Evolutionary conservation across 2,113 vertebrate species (phyloP).

Genomic region (Chrysochloris asiatica): DNA sequence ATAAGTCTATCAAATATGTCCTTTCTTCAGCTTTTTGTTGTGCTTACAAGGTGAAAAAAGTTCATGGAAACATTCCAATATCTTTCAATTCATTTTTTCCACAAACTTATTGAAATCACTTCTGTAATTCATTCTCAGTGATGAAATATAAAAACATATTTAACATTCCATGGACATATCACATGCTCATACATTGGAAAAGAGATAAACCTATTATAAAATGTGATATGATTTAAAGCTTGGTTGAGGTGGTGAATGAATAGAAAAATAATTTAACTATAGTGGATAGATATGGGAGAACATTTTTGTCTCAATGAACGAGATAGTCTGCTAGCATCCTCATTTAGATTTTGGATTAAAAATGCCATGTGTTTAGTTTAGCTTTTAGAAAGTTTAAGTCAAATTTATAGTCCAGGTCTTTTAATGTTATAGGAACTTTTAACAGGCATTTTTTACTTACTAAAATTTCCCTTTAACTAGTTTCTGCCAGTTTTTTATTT

Average conservation of each 20-base stretch:
- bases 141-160: background rate
- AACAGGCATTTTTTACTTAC: background rate
- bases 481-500: background rate
- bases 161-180: background rate
- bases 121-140: background rate
- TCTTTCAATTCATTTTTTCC: too few species aligned
- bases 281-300: background rate
- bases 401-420: background rate
- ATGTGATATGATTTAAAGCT: background rate
- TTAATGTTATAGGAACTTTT: background rate
- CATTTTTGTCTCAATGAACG: background rate
- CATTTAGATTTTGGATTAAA: background rate
- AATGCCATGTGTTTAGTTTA: background rate
- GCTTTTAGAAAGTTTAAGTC: background rate
- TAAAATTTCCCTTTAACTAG: background rate
- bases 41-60: background rate
- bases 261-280: too few species aligned
- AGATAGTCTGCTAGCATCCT: background rate
- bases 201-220: background rate
- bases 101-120: too few species aligned
- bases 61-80: too few species aligned
- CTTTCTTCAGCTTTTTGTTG: conserved; percentile 2
- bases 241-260: background rate
- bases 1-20: background rate
- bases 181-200: background rate